Percentiles rank a stretch among this genome's conserved stretches.
Conservation (phyloP, 1,140 invertebrate species). For the Apis florea region DNA sequence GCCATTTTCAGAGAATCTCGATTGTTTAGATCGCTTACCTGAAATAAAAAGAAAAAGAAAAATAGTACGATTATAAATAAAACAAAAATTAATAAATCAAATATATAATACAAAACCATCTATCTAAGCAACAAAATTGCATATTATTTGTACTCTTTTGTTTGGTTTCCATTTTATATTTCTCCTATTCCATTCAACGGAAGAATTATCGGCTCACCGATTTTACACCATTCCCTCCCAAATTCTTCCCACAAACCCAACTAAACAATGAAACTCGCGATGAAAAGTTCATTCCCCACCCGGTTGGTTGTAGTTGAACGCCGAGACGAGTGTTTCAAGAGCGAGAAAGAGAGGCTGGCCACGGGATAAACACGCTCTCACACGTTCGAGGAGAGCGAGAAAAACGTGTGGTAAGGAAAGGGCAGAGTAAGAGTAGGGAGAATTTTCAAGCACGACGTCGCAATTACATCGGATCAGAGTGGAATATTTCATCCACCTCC, state of each 20-base stretch:
- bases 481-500: conserved; percentile 75
- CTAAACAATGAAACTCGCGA: conserved; percentile 21
- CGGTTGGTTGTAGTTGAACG: conserved; percentile 25
- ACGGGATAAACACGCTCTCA: not conserved
- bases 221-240: too few relatives aligned
- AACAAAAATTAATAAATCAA: too few relatives aligned
- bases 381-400: not conserved
- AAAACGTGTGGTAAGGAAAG: conserved; percentile 22
- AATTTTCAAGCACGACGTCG: conserved; percentile 68
- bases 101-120: too few relatives aligned
- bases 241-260: too few relatives aligned
- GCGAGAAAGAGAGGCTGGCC: not conserved
- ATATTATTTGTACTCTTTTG: too few relatives aligned
- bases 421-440: conserved; percentile 30
- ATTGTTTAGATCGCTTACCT: not conserved
- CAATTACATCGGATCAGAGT: conserved; percentile 79
- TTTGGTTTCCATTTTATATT: too few relatives aligned
- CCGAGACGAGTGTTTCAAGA: conserved; percentile 49
- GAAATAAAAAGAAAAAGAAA: too few relatives aligned
- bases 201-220: too few relatives aligned
- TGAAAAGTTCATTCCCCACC: conserved; percentile 45
- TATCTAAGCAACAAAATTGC: too few relatives aligned
- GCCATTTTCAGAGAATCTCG: not conserved
- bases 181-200: too few relatives aligned
- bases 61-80: too few relatives aligned